Conservation (phyloP, 2,888 invertebrate genomes). For the Synergus japonicus region DNA sequence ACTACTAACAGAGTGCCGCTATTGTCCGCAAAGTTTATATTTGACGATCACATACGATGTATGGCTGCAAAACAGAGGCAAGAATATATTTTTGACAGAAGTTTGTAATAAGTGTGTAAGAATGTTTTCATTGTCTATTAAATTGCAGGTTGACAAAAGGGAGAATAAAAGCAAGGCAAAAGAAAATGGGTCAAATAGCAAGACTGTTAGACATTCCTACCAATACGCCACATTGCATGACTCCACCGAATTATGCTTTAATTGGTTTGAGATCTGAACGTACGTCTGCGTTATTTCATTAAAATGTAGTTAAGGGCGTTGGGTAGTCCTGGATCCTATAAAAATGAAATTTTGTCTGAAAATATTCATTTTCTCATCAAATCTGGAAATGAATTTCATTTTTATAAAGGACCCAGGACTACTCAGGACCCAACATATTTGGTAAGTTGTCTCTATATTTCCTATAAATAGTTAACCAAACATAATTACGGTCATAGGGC, state of each 20-base stretch:
- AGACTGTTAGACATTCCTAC: constrained; percentile 90
- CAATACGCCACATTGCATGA: constrained; percentile 73
- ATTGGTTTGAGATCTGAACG: constrained; percentile 72
- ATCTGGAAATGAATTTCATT: no score
- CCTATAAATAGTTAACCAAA: no score
- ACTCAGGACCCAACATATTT: no score
- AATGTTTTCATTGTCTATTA: neutral
- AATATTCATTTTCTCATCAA: no score
- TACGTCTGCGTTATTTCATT: constrained; percentile 55
- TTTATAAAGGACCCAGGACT: no score
- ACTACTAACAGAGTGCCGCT: constrained; percentile 87
- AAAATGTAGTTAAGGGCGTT: neutral
- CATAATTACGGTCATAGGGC: no score
- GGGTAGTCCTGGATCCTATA: no score
- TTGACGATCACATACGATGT: constrained; percentile 99
- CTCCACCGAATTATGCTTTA: constrained; percentile 72
- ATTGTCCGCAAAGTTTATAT: constrained; percentile 95
- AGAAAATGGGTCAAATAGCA: constrained; percentile 98
- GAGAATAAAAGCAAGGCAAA: constrained; percentile 94
- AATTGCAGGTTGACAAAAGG: constrained; percentile 81
- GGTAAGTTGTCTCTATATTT: no score
- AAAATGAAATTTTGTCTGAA: no score
- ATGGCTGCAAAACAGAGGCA: constrained; percentile 99
- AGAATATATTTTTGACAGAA: constrained; percentile 4
- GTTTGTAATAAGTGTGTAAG: neutral